A percentile compares a stretch with the other conserved stretches of the same genome.
Evolutionary conservation across 1,140 invertebrate genomes (phyloP).

Genomic region (Diuraphis noxia): DNA sequence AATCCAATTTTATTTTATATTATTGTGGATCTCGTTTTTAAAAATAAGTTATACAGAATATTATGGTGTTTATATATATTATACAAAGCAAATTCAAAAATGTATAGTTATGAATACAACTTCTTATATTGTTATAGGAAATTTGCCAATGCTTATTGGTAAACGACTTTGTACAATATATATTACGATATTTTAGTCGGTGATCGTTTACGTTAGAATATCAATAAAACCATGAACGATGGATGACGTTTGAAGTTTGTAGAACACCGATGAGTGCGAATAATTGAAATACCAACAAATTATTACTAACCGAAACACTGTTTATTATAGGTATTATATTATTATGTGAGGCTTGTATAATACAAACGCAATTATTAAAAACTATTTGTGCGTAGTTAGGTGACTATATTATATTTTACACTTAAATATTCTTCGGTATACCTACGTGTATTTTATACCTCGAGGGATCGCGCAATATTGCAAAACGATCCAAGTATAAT

Average conservation of each 20-base stretch:
- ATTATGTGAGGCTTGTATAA: not conserved
- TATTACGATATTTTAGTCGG: not conserved
- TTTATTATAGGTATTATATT: not conserved
- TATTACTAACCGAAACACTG: not conserved
- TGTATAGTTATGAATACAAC: not conserved
- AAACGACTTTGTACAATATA: not conserved
- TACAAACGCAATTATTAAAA: not conserved
- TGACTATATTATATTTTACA: not conserved
- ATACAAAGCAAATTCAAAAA: not conserved
- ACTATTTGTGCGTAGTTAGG: not conserved
- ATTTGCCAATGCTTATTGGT: too few species aligned
- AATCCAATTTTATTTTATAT: not conserved
- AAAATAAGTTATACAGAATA: too few species aligned
- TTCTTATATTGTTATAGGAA: too few species aligned
- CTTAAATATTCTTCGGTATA: not conserved
- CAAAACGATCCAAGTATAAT: not conserved
- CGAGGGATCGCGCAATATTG: not conserved
- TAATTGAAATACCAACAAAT: not conserved
- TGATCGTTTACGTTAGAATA: not conserved
- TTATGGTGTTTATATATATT: too few species aligned
- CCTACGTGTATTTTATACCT: not conserved
- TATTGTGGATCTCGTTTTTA: not conserved
- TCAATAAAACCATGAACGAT: not conserved
- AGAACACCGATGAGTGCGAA: not conserved
- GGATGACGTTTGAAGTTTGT: not conserved